A percentile compares a stretch with the other conserved stretches of the same genome.
phyloP scores from a whole-genome alignment of 2,113 vertebrate species.

The Bettongia penicillata region DNA sequence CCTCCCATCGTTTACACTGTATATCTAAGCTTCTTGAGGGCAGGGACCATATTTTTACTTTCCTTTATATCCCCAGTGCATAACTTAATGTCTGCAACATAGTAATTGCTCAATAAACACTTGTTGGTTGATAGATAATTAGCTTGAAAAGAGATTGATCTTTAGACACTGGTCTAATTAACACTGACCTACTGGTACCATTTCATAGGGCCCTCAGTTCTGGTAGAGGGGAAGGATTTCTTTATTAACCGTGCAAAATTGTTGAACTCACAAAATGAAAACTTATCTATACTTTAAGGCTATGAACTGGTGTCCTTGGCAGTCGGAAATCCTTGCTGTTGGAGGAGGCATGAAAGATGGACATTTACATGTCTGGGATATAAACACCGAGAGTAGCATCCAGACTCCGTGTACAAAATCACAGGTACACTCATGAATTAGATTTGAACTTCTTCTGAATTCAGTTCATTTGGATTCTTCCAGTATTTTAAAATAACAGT shows the following conservation, averaged over 20 bases:
- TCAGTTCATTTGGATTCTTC: background rate
- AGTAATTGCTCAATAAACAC: background rate
- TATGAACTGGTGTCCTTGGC: conserved; percentile 89
- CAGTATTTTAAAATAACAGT: conserved; percentile 32
- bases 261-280: background rate
- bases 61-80: background rate
- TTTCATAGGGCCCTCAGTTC: background rate
- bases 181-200: background rate
- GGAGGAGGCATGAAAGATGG: conserved; percentile 88
- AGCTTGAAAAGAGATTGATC: background rate
- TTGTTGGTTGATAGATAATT: background rate
- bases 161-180: background rate
- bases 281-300: conserved; percentile 73
- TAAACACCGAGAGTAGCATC: conserved; percentile 78
- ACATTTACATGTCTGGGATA: conserved; percentile 85
- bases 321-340: conserved; percentile 82
- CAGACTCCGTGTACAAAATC: conserved; percentile 82
- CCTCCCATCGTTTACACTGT: background rate
- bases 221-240: background rate
- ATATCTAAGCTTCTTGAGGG: background rate
- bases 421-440: conserved; percentile 85
- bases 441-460: background rate
- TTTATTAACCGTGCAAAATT: background rate
- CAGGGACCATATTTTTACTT: background rate
- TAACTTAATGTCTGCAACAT: background rate